phyloP scores from a whole-genome alignment of 2,113 vertebrate species.

The Xerus inauris region DNA sequence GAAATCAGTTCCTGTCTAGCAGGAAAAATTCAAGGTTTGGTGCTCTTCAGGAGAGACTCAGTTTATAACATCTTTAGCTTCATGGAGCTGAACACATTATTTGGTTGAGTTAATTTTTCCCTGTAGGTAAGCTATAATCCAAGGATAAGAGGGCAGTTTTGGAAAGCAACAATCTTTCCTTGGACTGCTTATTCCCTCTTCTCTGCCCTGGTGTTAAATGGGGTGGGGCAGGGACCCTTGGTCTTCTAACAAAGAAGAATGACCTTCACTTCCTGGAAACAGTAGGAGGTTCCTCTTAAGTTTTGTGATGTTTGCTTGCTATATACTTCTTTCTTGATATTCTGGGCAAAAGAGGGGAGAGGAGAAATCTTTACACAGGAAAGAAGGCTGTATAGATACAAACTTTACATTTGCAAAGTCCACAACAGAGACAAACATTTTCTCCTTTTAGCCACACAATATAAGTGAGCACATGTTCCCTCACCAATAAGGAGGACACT shows the following conservation, averaged over 20 bases:
- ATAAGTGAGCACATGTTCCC: background rate
- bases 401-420: background rate
- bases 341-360: background rate
- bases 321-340: background rate
- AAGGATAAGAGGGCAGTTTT: background rate
- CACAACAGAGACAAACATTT: background rate
- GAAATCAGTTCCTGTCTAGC: conserved; percentile 9
- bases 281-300: background rate
- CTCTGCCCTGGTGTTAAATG: background rate
- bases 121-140: conserved; percentile 11
- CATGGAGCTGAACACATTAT: background rate
- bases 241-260: background rate
- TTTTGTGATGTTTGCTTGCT: background rate
- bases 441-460: background rate
- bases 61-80: conserved; percentile 47
- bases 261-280: background rate
- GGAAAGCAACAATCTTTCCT: background rate
- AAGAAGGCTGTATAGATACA: background rate
- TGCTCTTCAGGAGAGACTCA: conserved; percentile 23
- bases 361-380: background rate
- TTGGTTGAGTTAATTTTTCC: conserved; percentile 42
- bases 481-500: background rate
- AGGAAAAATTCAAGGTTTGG: background rate
- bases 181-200: background rate
- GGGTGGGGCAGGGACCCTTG: background rate